Evolutionary conservation across 2,113 vertebrate species (phyloP).

Genomic region (Lepus europaeus): DNA sequence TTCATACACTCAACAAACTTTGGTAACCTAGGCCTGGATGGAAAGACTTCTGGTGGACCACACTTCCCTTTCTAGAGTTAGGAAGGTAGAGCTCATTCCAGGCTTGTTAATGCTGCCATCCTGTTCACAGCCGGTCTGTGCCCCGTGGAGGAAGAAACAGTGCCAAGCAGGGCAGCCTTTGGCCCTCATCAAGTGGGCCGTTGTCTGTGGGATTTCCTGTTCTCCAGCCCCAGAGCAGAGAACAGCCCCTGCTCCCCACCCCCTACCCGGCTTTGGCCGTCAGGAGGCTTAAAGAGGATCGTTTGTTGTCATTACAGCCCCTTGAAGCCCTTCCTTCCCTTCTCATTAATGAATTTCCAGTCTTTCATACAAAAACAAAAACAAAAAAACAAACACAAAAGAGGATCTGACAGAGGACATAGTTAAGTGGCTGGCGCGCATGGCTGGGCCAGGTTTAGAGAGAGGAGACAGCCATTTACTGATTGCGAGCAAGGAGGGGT

Average conservation of each 20-base stretch:
- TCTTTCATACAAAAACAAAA: slow-evolving; percentile 87
- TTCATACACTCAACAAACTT: slow-evolving; percentile 42
- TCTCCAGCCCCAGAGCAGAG: slow-evolving; percentile 71
- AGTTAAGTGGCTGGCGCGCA: slow-evolving; percentile 76
- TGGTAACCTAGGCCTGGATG: slow-evolving; percentile 34
- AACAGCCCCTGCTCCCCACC: neutral
- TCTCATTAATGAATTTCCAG: slow-evolving; percentile 88
- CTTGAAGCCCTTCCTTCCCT: slow-evolving; percentile 86
- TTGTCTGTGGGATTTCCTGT: slow-evolving; percentile 85
- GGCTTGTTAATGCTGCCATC: slow-evolving; percentile 60
- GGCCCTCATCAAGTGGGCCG: slow-evolving; percentile 80
- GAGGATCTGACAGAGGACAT: slow-evolving; percentile 83
- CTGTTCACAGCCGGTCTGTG: slow-evolving; percentile 63
- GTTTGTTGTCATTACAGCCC: slow-evolving; percentile 87
- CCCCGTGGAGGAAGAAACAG: slow-evolving; percentile 64
- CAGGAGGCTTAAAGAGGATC: slow-evolving; percentile 82
- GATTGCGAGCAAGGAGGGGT: slow-evolving; percentile 77
- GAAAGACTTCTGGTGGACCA: slow-evolving; percentile 78
- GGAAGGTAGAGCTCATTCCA: slow-evolving; percentile 67
- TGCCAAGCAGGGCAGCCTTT: slow-evolving; percentile 69
- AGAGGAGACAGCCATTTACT: slow-evolving; percentile 83
- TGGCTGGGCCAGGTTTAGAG: slow-evolving; percentile 67
- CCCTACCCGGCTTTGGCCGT: slow-evolving; percentile 69
- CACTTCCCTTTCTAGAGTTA: slow-evolving; percentile 58
- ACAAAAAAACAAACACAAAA: slow-evolving; percentile 83